Percentiles rank a stretch among this genome's conserved stretches.
phyloP scores from a whole-genome alignment of 1,140 invertebrate species.

The Steinernema khuongi region DNA sequence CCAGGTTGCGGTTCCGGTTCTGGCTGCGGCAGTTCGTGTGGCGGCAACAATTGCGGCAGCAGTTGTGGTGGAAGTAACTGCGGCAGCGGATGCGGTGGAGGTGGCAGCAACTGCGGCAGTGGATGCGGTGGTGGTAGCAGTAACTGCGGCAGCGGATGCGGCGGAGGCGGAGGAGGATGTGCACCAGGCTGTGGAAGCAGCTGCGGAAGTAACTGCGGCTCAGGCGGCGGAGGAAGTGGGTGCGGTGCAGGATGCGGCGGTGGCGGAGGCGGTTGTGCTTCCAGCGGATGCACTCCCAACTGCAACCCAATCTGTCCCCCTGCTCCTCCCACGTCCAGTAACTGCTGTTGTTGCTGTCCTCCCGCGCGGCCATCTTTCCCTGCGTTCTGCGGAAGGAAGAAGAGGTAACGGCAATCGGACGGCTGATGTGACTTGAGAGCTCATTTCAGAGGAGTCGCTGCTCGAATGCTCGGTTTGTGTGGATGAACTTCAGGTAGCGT shows the following conservation, averaged over 20 bases:
- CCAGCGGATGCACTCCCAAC: background rate
- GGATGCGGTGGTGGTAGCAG: background rate
- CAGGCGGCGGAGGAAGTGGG: background rate
- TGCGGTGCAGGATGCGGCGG: background rate
- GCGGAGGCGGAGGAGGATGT: background rate
- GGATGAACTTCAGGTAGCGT: background rate
- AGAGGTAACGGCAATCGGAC: background rate
- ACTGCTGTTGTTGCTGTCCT: constrained; percentile 3
- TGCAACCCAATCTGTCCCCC: background rate
- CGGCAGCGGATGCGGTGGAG: background rate
- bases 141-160: background rate
- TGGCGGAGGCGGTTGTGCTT: background rate
- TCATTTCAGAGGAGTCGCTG: background rate
- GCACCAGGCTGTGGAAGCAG: background rate
- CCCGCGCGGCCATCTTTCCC: background rate
- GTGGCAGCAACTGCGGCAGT: background rate
- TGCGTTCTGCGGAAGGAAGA: background rate
- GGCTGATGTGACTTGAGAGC: background rate
- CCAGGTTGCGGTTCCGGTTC: background rate
- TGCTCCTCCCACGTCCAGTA: background rate
- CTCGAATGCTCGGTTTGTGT: background rate
- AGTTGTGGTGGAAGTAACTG: background rate
- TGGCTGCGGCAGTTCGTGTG: background rate
- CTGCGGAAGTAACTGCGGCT: background rate
- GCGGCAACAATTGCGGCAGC: background rate